phyloP scores from a whole-genome alignment of 2,888 invertebrate species.

The Diarsia brunnea region DNA sequence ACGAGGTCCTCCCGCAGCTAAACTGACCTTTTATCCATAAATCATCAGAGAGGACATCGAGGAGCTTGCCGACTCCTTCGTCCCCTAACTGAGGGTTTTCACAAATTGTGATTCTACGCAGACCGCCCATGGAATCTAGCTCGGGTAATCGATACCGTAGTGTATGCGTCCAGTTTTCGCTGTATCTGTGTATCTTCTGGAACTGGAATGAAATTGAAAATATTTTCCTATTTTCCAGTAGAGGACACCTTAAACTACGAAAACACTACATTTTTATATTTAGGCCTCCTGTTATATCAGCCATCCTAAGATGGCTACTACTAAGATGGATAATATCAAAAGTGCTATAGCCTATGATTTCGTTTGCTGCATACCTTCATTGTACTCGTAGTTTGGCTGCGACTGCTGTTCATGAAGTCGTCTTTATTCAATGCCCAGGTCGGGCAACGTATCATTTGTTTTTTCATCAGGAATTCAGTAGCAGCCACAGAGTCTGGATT shows the following conservation, averaged over 20 bases:
- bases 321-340: too few species aligned
- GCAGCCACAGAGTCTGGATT: neutral
- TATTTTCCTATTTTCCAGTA: neutral
- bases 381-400: neutral
- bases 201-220: constrained; percentile 78
- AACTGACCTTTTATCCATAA: constrained; percentile 93
- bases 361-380: neutral
- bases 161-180: constrained; percentile 95
- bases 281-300: neutral
- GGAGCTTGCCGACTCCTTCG: constrained; percentile 90
- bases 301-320: too few species aligned
- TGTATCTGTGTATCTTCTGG: constrained; percentile 93
- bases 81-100: constrained; percentile 93
- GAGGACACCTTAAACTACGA: neutral
- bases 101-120: constrained; percentile 93
- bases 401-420: neutral
- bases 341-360: neutral
- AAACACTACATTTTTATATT: neutral
- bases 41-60: constrained; percentile 94
- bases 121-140: constrained; percentile 93
- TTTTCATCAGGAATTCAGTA: neutral
- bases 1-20: neutral
- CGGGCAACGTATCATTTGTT: neutral
- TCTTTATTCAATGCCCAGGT: neutral
- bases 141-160: constrained; percentile 94